Evolutionary conservation across 1,140 invertebrate species (phyloP), one percentile per base, ranked within the genome.

Genomic region (Pseudomyrmex concolor): DNA sequence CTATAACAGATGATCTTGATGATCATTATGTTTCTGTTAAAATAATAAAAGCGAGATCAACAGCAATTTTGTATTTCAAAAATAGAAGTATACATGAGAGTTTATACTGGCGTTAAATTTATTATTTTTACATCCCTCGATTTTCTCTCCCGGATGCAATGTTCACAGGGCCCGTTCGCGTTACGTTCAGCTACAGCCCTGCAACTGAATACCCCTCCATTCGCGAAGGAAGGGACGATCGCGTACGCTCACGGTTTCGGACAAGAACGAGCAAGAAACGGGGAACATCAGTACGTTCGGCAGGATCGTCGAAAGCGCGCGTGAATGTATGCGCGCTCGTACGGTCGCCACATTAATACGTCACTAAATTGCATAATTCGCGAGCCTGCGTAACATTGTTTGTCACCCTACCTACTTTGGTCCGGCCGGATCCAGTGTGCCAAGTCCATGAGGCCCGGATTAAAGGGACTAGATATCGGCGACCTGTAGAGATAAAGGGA

Each of bases 211-310:
- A 87, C 91, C 91, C 90, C 91, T 91, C 89, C 91, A 90, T 85
- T 59, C 87, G 83, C 78, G 73, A 89, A 90, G 89, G 89, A 92
- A 91, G 89, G 85, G 88, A 90, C 77, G 82, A 90, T 85, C 86
- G 34, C 34, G 88, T 83, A 83, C 86, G 90, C 85, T 91, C 89
- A 91, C 34, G 34, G 91, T 92, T 91, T 91, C 86, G 90, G 89
- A 55, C 54, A 59, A 80, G 64, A 78, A 55, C 76, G 19, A 54
- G 86, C 89, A 89, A 92, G 91, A 89, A 90, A 91, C 89, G 87
- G 88, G 84, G 83, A 83, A 87, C 86, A 90, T 86, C 90, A 88
- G 89, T 86, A 34, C 34, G 85, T 88, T 77, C 87, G 88, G 81
- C 64, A 63, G 60, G 71, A 83, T 85, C 84, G 78, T 81, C 73